These are phyloP conservation scores for Onchidella celtica DNA, from an alignment of 2,888 invertebrate species.

Conservation along the genomic window DNA sequence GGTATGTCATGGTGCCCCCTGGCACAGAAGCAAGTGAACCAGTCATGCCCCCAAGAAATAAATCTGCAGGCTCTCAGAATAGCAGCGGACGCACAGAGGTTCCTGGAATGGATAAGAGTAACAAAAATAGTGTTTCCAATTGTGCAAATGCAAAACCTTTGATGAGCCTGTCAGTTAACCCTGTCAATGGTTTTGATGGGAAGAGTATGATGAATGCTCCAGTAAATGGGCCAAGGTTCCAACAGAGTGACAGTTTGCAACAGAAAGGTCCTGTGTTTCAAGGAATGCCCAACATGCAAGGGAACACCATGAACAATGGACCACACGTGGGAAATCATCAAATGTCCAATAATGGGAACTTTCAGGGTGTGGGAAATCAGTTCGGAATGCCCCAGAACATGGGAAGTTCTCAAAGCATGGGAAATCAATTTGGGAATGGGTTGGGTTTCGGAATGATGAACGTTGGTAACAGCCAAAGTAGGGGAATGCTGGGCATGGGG, in stretches of 20 bases:
- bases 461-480: background rate
- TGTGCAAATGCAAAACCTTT: background rate
- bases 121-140: background rate
- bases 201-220: background rate
- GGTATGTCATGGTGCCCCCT: slow-evolving; percentile 81
- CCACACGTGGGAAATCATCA: background rate
- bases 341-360: background rate
- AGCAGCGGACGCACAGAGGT: background rate
- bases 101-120: background rate
- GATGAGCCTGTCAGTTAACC: background rate
- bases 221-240: background rate
- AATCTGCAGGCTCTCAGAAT: background rate
- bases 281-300: too few species aligned
- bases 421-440: background rate
- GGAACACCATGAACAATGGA: background rate
- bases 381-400: background rate
- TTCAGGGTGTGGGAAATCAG: background rate
- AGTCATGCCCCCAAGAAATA: background rate
- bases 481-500: background rate
- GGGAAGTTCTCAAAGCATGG: background rate
- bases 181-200: background rate
- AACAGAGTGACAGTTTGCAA: background rate
- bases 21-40: background rate
- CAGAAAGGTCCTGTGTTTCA: background rate
- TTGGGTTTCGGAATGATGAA: background rate